These are phyloP conservation scores for Monopterus albus DNA, from an alignment of 2,113 vertebrate genomes.

Conservation along the genomic window DNA sequence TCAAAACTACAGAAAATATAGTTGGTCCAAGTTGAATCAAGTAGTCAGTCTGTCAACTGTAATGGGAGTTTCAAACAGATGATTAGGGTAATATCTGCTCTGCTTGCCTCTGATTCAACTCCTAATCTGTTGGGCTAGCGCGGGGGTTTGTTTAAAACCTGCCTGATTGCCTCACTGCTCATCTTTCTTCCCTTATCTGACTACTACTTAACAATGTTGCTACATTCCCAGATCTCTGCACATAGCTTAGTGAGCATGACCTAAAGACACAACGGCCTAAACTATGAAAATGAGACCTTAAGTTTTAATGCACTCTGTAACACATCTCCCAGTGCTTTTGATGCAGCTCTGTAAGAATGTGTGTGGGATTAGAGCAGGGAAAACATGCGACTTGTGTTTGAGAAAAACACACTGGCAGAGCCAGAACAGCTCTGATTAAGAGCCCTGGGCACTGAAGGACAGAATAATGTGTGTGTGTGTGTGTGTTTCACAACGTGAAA, in stretches of 20 bases:
- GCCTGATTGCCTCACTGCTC: background rate
- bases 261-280: background rate
- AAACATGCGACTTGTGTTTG: conserved; percentile 46
- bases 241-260: background rate
- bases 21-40: background rate
- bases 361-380: conserved; percentile 10
- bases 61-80: background rate
- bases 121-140: background rate
- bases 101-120: background rate
- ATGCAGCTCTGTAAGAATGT: background rate
- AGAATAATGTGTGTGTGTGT: conserved; percentile 18
- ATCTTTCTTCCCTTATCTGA: background rate
- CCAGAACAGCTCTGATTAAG: conserved; percentile 56
- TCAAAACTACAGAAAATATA: background rate
- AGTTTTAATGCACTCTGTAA: too few relatives aligned
- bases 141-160: background rate
- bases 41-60: background rate
- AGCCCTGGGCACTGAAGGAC: conserved; percentile 20
- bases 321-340: background rate
- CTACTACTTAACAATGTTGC: background rate
- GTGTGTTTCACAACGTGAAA: conserved; percentile 23
- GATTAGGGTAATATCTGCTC: background rate
- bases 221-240: background rate
- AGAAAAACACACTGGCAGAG: conserved; percentile 42
- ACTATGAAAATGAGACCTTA: too few relatives aligned